Evolutionary conservation across 2,113 vertebrate genomes (phyloP).

Genomic region (Psittacara wagleri): DNA sequence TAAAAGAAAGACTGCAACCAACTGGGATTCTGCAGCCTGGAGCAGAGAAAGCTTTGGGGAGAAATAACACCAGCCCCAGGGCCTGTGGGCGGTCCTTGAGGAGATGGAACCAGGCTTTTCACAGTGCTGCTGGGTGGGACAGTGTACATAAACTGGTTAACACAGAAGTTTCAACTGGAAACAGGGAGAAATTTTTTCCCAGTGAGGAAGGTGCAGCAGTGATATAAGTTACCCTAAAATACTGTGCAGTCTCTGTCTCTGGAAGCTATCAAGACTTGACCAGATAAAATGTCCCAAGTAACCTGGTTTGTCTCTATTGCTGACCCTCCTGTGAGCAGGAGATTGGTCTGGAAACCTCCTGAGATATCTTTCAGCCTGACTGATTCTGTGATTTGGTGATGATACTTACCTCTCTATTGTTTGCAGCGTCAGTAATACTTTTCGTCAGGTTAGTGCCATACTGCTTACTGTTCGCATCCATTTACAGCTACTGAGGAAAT

Average conservation of each 20-base stretch:
- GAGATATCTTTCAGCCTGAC: not conserved
- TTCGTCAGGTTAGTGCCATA: not conserved
- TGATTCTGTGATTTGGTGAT: not conserved
- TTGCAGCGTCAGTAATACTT: not conserved
- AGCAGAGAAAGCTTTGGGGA: not conserved
- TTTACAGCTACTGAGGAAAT: conserved; percentile 17
- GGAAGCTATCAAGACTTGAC: not conserved
- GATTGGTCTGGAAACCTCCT: not conserved
- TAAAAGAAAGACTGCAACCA: not conserved
- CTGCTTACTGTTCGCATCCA: not conserved
- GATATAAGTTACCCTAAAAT: not conserved
- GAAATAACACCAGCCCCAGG: not conserved
- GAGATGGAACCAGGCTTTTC: not conserved
- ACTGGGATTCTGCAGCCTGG: not conserved
- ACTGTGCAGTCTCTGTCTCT: not conserved
- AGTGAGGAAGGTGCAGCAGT: not conserved
- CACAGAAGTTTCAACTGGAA: not conserved
- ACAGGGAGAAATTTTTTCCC: not conserved
- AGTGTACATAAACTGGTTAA: not conserved
- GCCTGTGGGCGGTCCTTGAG: rapidly evolving
- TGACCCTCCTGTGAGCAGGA: not conserved
- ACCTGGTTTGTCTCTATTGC: not conserved
- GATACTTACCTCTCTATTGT: not conserved
- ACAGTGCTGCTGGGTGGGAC: not conserved
- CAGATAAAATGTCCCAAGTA: not conserved